Conservation (phyloP, 2,797 vertebrate genomes). For the Pachyuromys duprasi region DNA sequence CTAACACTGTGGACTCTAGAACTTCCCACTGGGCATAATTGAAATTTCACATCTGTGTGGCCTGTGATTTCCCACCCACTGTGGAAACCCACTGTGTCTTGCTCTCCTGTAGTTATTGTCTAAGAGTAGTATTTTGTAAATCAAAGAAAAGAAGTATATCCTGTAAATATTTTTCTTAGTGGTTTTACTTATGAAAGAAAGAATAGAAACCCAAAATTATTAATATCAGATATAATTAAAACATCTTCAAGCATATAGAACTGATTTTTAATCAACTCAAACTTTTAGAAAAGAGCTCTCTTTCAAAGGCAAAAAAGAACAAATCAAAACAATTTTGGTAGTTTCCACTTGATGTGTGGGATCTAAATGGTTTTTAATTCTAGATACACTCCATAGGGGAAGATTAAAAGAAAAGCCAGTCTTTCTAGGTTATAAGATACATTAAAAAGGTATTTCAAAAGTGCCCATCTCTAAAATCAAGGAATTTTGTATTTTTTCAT, state of each 20-base stretch:
- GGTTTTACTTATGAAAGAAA: slow-evolving; percentile 30
- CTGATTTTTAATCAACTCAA: slow-evolving; percentile 24
- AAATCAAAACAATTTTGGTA: background rate
- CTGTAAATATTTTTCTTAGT: background rate
- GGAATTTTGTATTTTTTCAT: background rate
- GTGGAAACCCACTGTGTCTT: background rate
- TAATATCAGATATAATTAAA: slow-evolving; percentile 53
- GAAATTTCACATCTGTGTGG: background rate
- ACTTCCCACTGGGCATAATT: background rate
- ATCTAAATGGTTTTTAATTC: background rate
- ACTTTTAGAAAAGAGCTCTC: background rate
- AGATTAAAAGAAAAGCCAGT: background rate
- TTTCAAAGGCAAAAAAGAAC: background rate
- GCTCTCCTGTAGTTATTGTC: background rate
- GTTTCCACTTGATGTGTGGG: background rate
- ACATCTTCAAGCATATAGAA: background rate
- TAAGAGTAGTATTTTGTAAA: slow-evolving; percentile 24
- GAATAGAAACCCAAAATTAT: slow-evolving; percentile 21
- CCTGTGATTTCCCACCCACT: background rate
- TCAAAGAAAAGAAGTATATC: background rate
- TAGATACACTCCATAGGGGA: background rate
- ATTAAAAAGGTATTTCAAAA: background rate
- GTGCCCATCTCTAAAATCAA: background rate
- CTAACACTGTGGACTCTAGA: background rate
- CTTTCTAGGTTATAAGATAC: background rate